Evolutionary conservation across 2,113 vertebrate species (phyloP), one percentile per base, ranked within the genome.

Genomic region (Otolemur garnettii): DNA sequence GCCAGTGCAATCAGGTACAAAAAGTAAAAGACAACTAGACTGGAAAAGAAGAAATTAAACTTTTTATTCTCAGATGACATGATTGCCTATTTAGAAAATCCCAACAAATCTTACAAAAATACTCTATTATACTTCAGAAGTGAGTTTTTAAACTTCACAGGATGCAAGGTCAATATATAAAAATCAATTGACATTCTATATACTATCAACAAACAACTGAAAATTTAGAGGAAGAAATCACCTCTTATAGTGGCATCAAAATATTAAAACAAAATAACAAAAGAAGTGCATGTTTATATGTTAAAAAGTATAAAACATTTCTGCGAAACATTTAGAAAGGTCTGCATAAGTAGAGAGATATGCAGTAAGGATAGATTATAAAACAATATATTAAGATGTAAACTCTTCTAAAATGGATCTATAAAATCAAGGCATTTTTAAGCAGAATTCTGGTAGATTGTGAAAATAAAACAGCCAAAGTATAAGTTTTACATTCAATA

Each of bases 171-270:
- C 55, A 59, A 75, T 77, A 68, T 22, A n/a, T 21, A 4, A 83
- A 89, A 84, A 84, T 68, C 50, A 90, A 57, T 11, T 77, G 38
- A 85, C 69, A 45, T 75, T 57, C 42, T 57, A 28, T 59, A 68
- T 30, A 75, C 5, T 11, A 93, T 50, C 60, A 93, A 60, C 22
- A 4, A 83, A 71, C 4, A 77, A 30, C 0, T 69, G 53, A 50
- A 89, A 71, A 55, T 92, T 84, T 50, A 35, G 88, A 53, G 26
- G 64, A 80, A 86, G 19, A 68, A 92, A 88, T 83, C 0, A 88
- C 33, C 22, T 19, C 24, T 75, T 82, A 33, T 77, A 84, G 53
- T 22, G 26, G 5, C 24, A 83, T 45, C 74, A 78, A 89, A 55
- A 78, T 17, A 86, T 72, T 4, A 60, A 83, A 18, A 9, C 45